Evolutionary conservation across 1,140 invertebrate genomes (phyloP).

Genomic region (Melipona quadrifasciata): DNA sequence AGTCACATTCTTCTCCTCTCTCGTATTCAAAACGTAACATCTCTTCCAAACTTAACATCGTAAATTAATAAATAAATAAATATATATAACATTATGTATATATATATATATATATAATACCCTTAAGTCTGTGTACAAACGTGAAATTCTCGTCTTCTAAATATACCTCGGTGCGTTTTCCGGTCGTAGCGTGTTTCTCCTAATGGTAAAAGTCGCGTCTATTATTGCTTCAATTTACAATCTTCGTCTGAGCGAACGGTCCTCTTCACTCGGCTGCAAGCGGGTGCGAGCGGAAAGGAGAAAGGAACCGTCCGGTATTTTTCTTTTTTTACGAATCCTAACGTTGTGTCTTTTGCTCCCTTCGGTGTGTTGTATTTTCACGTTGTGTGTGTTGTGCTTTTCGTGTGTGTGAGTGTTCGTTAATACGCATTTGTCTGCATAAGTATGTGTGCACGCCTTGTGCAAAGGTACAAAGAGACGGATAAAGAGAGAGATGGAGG

Average conservation of each 20-base stretch:
- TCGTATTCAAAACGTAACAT: slow-evolving; percentile 72
- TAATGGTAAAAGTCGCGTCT: slow-evolving; percentile 61
- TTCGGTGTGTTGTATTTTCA: slow-evolving; percentile 28
- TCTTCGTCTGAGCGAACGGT: slow-evolving; percentile 47
- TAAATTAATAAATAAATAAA: slow-evolving; percentile 79
- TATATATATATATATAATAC: slow-evolving; percentile 57
- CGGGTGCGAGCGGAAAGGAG: slow-evolving; percentile 1
- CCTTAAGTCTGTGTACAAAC: slow-evolving; percentile 61
- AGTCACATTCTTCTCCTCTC: slow-evolving; percentile 63
- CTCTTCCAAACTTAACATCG: slow-evolving; percentile 75
- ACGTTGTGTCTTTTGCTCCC: slow-evolving; percentile 60
- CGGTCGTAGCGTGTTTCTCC: slow-evolving; percentile 43
- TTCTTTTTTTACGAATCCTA: slow-evolving; percentile 18
- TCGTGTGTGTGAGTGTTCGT: not conserved
- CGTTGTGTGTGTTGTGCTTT: not conserved
- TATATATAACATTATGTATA: slow-evolving; percentile 64
- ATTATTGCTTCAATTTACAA: slow-evolving; percentile 79
- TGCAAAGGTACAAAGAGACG: not conserved
- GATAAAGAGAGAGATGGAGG: not conserved
- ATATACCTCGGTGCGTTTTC: slow-evolving; percentile 32
- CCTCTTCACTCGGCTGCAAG: slow-evolving; percentile 12
- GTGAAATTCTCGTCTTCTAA: slow-evolving; percentile 53
- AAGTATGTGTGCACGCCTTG: not conserved
- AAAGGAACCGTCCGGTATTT: slow-evolving; percentile 21
- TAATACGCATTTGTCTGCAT: not conserved